A percentile compares a stretch with the other conserved stretches of the same genome.
These are phyloP conservation scores for Ceratothoa steindachneri DNA, from an alignment of 2,888 invertebrate genomes.

Conservation along the genomic window DNA sequence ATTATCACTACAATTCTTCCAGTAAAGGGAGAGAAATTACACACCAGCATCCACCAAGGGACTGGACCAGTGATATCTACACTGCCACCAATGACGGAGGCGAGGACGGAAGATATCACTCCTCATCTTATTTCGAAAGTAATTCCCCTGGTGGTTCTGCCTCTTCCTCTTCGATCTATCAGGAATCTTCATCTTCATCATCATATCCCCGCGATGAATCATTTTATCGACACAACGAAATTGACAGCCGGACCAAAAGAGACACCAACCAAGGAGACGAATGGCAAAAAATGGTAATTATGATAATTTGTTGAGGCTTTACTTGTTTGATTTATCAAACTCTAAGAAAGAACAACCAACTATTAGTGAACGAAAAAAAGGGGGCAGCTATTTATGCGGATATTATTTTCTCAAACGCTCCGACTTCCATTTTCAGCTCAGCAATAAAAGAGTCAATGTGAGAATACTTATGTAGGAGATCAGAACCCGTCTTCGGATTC, in stretches of 20 bases:
- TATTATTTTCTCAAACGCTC: too few species aligned
- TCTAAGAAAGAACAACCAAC: too few species aligned
- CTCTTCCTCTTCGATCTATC: not conserved
- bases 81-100: not conserved
- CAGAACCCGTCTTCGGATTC: too few species aligned
- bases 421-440: too few species aligned
- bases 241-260: not conserved
- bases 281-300: not conserved
- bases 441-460: too few species aligned
- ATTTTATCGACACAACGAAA: not conserved
- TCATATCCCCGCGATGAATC: not conserved
- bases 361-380: too few species aligned
- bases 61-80: not conserved
- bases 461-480: too few species aligned
- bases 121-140: not conserved
- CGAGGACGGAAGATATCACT: not conserved
- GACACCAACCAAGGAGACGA: not conserved
- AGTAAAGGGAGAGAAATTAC: not conserved
- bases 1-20: not conserved
- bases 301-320: not conserved
- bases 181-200: not conserved
- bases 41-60: not conserved
- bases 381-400: too few species aligned
- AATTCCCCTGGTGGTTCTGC: constrained; percentile 1
- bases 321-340: too few species aligned